Base-by-base conservation (phyloP, 1,140 invertebrate genomes). In the Drosophila baimaii region DNA sequence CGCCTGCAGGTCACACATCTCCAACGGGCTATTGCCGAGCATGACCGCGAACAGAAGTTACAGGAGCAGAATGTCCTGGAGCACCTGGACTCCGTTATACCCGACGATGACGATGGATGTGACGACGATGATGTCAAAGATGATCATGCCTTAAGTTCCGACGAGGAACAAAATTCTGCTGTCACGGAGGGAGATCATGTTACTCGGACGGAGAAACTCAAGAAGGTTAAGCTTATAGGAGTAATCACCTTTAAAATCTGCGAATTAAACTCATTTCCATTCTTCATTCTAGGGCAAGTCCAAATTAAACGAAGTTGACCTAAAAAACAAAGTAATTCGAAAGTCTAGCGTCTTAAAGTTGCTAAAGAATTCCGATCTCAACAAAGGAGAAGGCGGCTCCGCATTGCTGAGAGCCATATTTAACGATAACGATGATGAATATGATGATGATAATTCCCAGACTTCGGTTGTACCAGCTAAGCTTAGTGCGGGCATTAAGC, bases 361-460 rank as follows among this genome's bases (percentile, higher is more conserved):
- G 88, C 54, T 92, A 6, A 76, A 91, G 33, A 92, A 92, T 57
- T 92, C 91, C 13, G 88, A 92, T 79, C 78, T 92, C 59, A 90
- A 78, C 21, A 82, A 85, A n/a, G 89, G 79, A 19, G 90, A 81
- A 41, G 88, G 77, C 17, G 85, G 79, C 23, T 44, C 77, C 15
- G 84, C 89, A 59, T 77, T 92, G 21, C 77, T 92, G 19, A 85
- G 81, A 52, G 91, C 91, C 25, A 91, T 92, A 47, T 88, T 88
- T 21, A 85, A 90, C 57, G 72, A 77, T 52, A 80, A 84, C 23
- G 84, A 81, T 27, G 75, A 79, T 8, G 75, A 84, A 21, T 81
- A 81, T 27, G 75, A 79, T 8, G 75, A 81, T 15, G 27, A 54
- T 23, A 23, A 51, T 6, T 21, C 9, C 23, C 27, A 29, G 19